Evolutionary conservation across 1,140 invertebrate genomes (phyloP).

Genomic region (Drosophila asahinai): DNA sequence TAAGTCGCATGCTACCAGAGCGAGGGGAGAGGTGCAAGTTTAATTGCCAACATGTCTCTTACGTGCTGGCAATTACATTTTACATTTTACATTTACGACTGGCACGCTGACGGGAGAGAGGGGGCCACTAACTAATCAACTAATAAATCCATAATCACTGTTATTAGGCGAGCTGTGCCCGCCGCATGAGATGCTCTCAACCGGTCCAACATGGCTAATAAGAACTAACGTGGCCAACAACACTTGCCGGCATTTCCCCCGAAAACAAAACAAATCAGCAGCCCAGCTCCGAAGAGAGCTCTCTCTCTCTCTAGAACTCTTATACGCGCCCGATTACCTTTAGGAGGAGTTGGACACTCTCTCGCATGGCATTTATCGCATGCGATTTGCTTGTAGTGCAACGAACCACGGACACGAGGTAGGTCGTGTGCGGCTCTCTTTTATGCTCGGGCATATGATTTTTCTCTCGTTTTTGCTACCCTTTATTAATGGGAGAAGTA

Average conservation of each 20-base stretch:
- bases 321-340: constrained; percentile 51
- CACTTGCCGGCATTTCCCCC: constrained; percentile 64
- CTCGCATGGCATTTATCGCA: constrained; percentile 19
- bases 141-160: constrained; percentile 77
- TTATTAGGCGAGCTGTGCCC: constrained; percentile 51
- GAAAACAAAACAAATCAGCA: constrained; percentile 58
- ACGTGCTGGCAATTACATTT: constrained; percentile 51
- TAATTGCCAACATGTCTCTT: constrained; percentile 41
- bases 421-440: constrained; percentile 13
- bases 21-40: constrained; percentile 9
- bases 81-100: constrained; percentile 37
- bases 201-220: constrained; percentile 37
- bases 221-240: constrained; percentile 34
- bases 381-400: constrained; percentile 24
- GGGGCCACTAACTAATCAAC: constrained; percentile 55
- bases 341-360: background rate
- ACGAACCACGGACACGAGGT: constrained; percentile 27
- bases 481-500: background rate
- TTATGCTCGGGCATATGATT: background rate
- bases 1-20: constrained; percentile 5
- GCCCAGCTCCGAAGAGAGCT: constrained; percentile 7
- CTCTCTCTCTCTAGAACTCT: constrained; percentile 49
- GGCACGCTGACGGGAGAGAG: constrained; percentile 5
- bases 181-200: constrained; percentile 25
- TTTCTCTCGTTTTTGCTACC: constrained; percentile 5